These are phyloP conservation scores for Alviniconcha marisindica DNA, from an alignment of 1,140 invertebrate genomes.

Conservation along the genomic window DNA sequence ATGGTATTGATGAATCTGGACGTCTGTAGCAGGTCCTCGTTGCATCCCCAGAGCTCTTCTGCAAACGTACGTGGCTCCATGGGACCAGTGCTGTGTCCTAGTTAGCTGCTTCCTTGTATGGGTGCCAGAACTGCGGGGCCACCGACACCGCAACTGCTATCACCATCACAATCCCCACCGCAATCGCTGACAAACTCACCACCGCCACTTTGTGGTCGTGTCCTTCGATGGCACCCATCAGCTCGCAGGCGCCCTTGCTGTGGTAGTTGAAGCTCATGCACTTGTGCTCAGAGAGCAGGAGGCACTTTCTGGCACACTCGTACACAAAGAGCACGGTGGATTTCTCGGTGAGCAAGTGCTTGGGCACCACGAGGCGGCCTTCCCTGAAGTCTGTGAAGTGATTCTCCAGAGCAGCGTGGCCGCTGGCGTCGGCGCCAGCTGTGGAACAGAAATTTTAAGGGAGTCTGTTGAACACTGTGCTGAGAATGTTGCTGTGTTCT, in stretches of 20 bases:
- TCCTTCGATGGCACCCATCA: constrained; percentile 52
- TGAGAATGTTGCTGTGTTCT: too few species aligned
- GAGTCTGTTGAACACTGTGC: too few species aligned
- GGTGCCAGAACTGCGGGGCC: too few species aligned
- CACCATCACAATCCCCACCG: too few species aligned
- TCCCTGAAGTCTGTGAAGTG: constrained; percentile 48
- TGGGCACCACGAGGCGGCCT: constrained; percentile 50
- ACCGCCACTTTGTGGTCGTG: constrained; percentile 49
- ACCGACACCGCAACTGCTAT: too few species aligned
- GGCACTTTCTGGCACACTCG: constrained; percentile 55
- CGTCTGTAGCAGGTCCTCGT: too few species aligned
- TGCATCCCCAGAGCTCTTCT: too few species aligned
- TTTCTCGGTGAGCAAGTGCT: constrained; percentile 23
- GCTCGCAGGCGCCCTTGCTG: constrained; percentile 51
- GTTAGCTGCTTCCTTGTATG: too few species aligned
- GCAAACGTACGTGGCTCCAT: too few species aligned
- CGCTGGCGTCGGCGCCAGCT: constrained; percentile 46
- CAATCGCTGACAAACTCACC: constrained; percentile 45
- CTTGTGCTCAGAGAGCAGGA: constrained; percentile 43
- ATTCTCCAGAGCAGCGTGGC: constrained; percentile 41
- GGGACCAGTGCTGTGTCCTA: too few species aligned
- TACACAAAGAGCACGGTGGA: constrained; percentile 27
- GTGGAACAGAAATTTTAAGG: not conserved
- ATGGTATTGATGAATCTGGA: too few species aligned
- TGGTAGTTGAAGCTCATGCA: constrained; percentile 65